Conservation (phyloP, 1,140 invertebrate species). For the Drosophila seguyi region DNA sequence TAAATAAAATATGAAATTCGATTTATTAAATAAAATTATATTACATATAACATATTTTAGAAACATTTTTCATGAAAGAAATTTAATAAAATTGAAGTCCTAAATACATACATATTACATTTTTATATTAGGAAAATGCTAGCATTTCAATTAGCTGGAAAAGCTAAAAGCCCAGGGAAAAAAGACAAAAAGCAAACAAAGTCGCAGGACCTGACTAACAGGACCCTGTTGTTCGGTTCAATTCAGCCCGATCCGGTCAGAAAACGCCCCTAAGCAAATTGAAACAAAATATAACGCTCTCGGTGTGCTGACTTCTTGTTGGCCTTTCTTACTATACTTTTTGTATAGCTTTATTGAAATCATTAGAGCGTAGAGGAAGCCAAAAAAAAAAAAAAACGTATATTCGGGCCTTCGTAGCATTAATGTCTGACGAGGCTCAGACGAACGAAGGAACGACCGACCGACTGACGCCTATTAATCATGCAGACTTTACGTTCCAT, state of each 20-base stretch:
- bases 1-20: not conserved
- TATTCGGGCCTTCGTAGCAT: constrained; percentile 21
- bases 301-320: constrained; percentile 37
- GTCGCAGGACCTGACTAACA: constrained; percentile 43
- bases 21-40: not conserved
- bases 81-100: not conserved
- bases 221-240: constrained; percentile 34
- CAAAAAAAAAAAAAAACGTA: constrained; percentile 47
- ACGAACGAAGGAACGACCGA: constrained; percentile 57
- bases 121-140: constrained; percentile 18
- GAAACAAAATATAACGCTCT: constrained; percentile 71
- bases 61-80: not conserved
- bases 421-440: constrained; percentile 72
- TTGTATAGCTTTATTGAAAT: constrained; percentile 72
- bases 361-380: constrained; percentile 65
- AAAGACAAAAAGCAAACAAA: constrained; percentile 8
- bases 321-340: constrained; percentile 22
- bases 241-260: constrained; percentile 31
- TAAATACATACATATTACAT: too few relatives aligned
- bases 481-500: constrained; percentile 81
- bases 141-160: constrained; percentile 68
- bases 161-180: constrained; percentile 39
- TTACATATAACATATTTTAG: not conserved
- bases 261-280: constrained; percentile 63
- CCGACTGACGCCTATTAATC: constrained; percentile 80